Conservation (phyloP, 2,888 invertebrate genomes). For the Ichneumon xanthorius region DNA sequence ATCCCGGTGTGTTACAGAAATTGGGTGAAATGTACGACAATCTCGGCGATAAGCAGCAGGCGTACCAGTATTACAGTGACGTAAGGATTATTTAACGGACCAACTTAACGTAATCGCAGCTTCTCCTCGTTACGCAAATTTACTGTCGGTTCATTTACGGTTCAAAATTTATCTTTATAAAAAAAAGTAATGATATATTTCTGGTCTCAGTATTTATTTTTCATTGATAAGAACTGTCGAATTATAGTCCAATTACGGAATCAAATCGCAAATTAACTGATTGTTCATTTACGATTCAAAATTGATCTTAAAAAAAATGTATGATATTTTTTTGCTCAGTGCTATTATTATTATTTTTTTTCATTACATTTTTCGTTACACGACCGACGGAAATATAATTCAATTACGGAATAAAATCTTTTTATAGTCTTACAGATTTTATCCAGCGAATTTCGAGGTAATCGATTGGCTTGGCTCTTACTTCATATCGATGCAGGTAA, state of each 20-base stretch:
- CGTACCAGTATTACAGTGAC: constrained; percentile 93
- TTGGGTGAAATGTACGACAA: constrained; percentile 96
- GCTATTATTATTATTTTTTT: neutral
- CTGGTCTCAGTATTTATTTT: neutral
- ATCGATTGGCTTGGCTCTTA: constrained; percentile 96
- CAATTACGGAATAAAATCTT: constrained; percentile 80
- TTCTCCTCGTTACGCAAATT: neutral
- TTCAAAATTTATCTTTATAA: constrained; percentile 11
- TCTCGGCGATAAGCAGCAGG: constrained; percentile 96
- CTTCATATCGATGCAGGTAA: constrained; percentile 92
- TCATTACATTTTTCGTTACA: neutral
- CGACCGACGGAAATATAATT: neutral
- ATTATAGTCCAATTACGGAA: constrained; percentile 22
- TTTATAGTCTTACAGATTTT: constrained; percentile 82
- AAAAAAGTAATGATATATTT: constrained; percentile 73
- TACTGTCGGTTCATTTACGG: neutral
- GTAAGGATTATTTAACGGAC: constrained; percentile 84
- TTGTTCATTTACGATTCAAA: neutral
- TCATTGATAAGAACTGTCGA: neutral
- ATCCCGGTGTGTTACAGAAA: constrained; percentile 95
- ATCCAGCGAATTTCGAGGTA: constrained; percentile 86
- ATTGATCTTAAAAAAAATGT: neutral
- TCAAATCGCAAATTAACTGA: neutral
- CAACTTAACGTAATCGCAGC: neutral
- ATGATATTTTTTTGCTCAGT: neutral